Evolutionary conservation across 2,888 invertebrate genomes (phyloP), one percentile per base, ranked within the genome.

Genomic region (Tenthredo notha): DNA sequence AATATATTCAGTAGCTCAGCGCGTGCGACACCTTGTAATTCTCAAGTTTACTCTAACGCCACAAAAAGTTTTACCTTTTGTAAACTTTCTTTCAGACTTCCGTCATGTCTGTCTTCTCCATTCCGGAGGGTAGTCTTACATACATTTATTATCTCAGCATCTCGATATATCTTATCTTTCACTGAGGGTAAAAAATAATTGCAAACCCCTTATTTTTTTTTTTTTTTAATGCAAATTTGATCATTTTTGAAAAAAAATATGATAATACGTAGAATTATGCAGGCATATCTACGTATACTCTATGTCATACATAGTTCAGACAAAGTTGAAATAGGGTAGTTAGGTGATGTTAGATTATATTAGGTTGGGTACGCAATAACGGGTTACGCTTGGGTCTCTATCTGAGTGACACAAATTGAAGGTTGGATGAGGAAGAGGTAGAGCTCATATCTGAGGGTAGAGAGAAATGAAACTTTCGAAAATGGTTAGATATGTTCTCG

Each of bases 321-420:
- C 61, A 15, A 77, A 54, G 47, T 77, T 77, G 25, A 33, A 54
- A 50, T 54, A 37, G 80, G 58, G 37, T 80, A 50, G 58, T 80
- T 80, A 77, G 61, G 40, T 80, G 80, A 80, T 58, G 61, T 80
- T 61, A n/a, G 58, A 58, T 78, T 54, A 78, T 25, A 58, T 54
- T 78, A 78, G 80, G 80, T 77, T 10, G 50, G 77, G 50, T 77
- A 77, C 50, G 77, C 54, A 77, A 77, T 77, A 77, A 77, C 54
- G 50, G 54, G 43, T 43, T n/a, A 50, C n/a, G 77, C 33, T 15
- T 9, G 40, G 80, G 37, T 37, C 61, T 80, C 61, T 40, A n/a
- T 50, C 37, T 61, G 58, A 80, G 58, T 80, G 80, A 80, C 80
- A 80, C 40, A 80, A 80, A 58, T 80, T 58, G 80, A 80, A 80